phyloP scores from a whole-genome alignment of 2,888 invertebrate genomes.

The Allolobophora icterica region DNA sequence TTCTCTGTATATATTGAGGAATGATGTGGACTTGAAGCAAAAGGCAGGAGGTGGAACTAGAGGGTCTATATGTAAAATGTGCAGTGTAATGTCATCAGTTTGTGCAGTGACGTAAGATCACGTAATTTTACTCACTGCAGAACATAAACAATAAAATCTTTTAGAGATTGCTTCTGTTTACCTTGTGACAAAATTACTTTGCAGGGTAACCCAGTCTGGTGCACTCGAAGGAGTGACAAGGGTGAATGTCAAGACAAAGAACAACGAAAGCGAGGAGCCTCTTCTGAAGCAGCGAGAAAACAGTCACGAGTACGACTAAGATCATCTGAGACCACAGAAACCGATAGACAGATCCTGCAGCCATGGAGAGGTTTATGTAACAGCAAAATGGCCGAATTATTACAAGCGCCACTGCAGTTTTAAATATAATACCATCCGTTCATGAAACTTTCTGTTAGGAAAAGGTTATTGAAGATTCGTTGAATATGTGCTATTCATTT shows the following conservation, averaged over 20 bases:
- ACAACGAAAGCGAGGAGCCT: neutral
- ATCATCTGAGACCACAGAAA: neutral
- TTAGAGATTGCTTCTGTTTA: no score
- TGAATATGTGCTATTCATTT: neutral
- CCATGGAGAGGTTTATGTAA: neutral
- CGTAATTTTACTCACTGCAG: neutral
- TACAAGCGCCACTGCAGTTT: neutral
- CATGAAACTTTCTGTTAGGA: neutral
- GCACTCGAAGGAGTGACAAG: constrained; percentile 42
- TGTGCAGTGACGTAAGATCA: neutral
- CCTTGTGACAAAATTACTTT: neutral
- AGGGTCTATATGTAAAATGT: neutral
- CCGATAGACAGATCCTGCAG: neutral
- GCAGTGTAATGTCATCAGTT: neutral
- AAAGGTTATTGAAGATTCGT: neutral
- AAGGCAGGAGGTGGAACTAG: neutral
- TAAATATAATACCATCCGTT: neutral
- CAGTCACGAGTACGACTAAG: constrained; percentile 48
- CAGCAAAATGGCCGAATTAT: neutral
- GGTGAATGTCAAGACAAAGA: constrained; percentile 45
- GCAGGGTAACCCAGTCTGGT: constrained; percentile 48
- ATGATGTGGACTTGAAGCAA: neutral
- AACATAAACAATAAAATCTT: neutral
- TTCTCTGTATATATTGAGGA: no score
- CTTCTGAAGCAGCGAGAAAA: constrained; percentile 44